Percentiles rank a stretch among this genome's conserved stretches.
These are phyloP conservation scores for Atrina japonica DNA, from an alignment of 2,888 invertebrate species.

Conservation along the genomic window DNA sequence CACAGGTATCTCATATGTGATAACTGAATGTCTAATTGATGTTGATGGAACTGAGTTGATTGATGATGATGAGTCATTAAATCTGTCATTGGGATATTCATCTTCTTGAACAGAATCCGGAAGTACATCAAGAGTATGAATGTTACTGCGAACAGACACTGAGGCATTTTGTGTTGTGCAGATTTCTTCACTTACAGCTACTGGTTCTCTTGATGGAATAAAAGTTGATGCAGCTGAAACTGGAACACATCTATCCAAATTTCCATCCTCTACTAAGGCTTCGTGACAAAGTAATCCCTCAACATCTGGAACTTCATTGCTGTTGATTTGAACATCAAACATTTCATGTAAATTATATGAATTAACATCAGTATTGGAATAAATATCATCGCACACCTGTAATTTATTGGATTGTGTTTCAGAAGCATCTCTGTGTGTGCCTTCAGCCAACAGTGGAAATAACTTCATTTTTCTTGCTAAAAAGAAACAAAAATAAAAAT, in stretches of 20 bases:
- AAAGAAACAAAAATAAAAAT: no score
- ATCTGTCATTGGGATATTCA: not conserved
- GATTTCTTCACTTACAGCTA: not conserved
- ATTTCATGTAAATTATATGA: slow-evolving; percentile 15
- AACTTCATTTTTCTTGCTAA: slow-evolving; percentile 1
- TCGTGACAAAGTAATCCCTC: slow-evolving; percentile 9
- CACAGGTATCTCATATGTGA: not conserved
- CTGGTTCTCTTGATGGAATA: not conserved
- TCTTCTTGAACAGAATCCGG: not conserved
- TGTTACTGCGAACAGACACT: not conserved
- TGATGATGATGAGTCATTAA: no score
- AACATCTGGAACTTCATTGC: slow-evolving; percentile 3
- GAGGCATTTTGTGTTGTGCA: not conserved
- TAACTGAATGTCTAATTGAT: not conserved
- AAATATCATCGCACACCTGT: no score
- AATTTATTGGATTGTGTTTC: not conserved
- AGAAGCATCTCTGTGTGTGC: not conserved
- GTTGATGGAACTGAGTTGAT: not conserved
- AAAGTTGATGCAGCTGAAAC: not conserved
- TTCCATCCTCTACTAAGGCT: slow-evolving; percentile 3
- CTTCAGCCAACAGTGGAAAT: slow-evolving; percentile 1
- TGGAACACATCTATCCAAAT: not conserved
- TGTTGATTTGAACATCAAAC: slow-evolving; percentile 1
- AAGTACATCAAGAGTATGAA: not conserved
- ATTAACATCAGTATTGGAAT: not conserved